Percentiles rank a stretch among this genome's conserved stretches.
phyloP scores from a whole-genome alignment of 2,888 invertebrate species.

The Eupeodes luniger region DNA sequence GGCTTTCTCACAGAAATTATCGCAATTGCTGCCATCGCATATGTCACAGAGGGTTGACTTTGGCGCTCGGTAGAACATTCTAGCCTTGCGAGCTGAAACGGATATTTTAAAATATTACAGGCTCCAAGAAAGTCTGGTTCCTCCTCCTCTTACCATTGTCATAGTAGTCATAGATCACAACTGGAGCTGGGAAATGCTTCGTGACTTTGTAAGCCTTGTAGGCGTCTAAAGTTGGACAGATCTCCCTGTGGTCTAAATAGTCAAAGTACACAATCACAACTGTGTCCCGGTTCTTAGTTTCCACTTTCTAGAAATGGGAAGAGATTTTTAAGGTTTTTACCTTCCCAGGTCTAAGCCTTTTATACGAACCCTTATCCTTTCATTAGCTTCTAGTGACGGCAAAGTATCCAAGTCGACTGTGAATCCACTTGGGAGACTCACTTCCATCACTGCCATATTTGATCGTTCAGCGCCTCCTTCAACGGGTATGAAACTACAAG shows the following conservation, averaged over 20 bases:
- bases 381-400: slow-evolving; percentile 87
- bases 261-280: slow-evolving; percentile 91
- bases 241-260: slow-evolving; percentile 88
- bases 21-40: slow-evolving; percentile 88
- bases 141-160: slow-evolving; percentile 91
- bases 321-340: not conserved
- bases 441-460: slow-evolving; percentile 96
- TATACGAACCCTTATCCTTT: slow-evolving; percentile 82
- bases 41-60: slow-evolving; percentile 91
- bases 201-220: slow-evolving; percentile 94
- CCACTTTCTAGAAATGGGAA: slow-evolving; percentile 85
- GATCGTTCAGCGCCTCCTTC: slow-evolving; percentile 84
- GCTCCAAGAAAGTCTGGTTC: not conserved
- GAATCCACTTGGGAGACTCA: slow-evolving; percentile 95
- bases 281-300: slow-evolving; percentile 87
- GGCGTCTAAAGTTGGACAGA: slow-evolving; percentile 94
- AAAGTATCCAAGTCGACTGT: slow-evolving; percentile 92
- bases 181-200: slow-evolving; percentile 93
- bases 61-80: slow-evolving; percentile 91
- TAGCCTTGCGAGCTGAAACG: slow-evolving; percentile 89
- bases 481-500: slow-evolving; percentile 81
- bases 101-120: not conserved
- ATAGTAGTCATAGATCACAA: slow-evolving; percentile 95
- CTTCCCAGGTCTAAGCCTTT: too few relatives aligned
- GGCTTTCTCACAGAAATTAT: slow-evolving; percentile 82